These are phyloP conservation scores for Chironomus tentans DNA, from an alignment of 2,888 invertebrate species.

Conservation along the genomic window DNA sequence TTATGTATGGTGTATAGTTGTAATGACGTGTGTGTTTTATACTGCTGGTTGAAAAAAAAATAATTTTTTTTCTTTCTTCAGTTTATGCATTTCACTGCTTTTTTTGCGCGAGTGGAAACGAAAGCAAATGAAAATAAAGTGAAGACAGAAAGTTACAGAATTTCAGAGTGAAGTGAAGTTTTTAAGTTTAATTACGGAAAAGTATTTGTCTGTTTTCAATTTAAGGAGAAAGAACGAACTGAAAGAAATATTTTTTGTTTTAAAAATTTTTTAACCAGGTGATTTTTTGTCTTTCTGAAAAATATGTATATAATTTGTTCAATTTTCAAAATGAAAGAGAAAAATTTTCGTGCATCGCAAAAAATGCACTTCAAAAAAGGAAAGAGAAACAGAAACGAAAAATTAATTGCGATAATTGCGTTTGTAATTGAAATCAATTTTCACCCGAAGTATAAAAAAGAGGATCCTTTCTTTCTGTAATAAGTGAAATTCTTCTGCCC, in stretches of 20 bases:
- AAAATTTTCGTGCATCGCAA: not conserved
- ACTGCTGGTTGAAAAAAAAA: slow-evolving; percentile 14
- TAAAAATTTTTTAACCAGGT: not conserved
- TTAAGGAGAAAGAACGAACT: not conserved
- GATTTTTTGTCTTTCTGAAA: not conserved
- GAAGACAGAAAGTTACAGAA: slow-evolving; percentile 11
- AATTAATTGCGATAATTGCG: not conserved
- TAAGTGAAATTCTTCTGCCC: no score
- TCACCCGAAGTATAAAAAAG: no score
- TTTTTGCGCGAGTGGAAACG: not conserved
- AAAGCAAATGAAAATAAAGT: not conserved
- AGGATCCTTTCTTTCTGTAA: no score
- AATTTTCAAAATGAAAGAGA: not conserved
- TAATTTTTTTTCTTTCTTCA: slow-evolving; percentile 6
- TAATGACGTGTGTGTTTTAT: slow-evolving; percentile 26
- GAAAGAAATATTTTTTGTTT: not conserved
- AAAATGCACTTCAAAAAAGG: not conserved
- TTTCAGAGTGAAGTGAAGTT: slow-evolving; percentile 16
- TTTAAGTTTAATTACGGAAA: not conserved
- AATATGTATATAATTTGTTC: not conserved
- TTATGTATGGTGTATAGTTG: slow-evolving; percentile 25
- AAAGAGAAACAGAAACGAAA: not conserved
- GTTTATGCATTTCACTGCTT: not conserved
- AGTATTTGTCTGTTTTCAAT: not conserved
- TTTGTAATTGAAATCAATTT: not conserved